Conservation (phyloP, 2,888 invertebrate species). For the Cataglyphis rosenhaueri region DNA sequence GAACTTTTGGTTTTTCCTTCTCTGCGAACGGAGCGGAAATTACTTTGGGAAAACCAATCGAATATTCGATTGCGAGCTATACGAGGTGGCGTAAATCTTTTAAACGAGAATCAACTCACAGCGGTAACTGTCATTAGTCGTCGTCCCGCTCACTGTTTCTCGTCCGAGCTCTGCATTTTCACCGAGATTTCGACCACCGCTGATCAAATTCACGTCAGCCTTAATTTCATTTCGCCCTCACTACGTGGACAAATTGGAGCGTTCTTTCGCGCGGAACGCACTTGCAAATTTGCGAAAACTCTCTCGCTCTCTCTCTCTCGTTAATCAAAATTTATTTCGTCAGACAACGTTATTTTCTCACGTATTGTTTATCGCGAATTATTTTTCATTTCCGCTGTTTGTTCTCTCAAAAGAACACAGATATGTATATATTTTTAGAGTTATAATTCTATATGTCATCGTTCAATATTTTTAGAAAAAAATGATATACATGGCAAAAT, state of each 20-base stretch:
- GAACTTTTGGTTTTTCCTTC: slow-evolving; percentile 33
- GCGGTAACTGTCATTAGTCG: slow-evolving; percentile 52
- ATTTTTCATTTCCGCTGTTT: slow-evolving; percentile 27
- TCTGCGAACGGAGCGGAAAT: slow-evolving; percentile 9
- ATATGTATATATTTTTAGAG: neutral
- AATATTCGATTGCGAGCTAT: slow-evolving; percentile 34
- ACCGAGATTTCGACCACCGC: slow-evolving; percentile 56
- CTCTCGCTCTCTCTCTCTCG: slow-evolving; percentile 26
- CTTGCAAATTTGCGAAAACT: slow-evolving; percentile 47
- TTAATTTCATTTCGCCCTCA: slow-evolving; percentile 64
- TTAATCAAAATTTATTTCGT: slow-evolving; percentile 68
- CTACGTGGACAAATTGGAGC: slow-evolving; percentile 60
- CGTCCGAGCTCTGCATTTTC: slow-evolving; percentile 49
- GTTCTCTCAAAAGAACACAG: neutral
- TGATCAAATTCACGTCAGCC: slow-evolving; percentile 63
- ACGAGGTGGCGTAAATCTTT: slow-evolving; percentile 49
- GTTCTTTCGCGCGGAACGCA: slow-evolving; percentile 54
- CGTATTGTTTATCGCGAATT: slow-evolving; percentile 59
- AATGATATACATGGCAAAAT: too few relatives aligned
- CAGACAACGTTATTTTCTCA: neutral
- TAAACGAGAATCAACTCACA: slow-evolving; percentile 46
- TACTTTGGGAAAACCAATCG: slow-evolving; percentile 24
- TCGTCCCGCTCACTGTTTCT: slow-evolving; percentile 29
- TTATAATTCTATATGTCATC: neutral
- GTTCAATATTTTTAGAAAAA: neutral